Conservation (phyloP, 35 echinoderm and acorn worm species). For the Acanthaster planci region DNA sequence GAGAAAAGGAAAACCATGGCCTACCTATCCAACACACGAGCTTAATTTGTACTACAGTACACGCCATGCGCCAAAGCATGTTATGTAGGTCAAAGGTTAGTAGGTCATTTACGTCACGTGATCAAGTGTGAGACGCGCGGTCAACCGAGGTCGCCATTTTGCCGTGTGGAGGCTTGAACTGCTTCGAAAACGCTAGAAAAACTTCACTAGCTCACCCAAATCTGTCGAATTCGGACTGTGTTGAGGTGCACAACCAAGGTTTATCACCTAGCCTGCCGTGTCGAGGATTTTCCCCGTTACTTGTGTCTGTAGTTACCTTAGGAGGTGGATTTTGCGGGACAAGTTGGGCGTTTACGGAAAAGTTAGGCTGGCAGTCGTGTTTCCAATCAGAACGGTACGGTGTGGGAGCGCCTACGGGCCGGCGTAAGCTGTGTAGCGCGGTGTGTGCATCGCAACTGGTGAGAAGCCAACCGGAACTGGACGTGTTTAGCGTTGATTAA, state of each 20-base stretch:
- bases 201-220: background rate
- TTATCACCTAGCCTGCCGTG: background rate
- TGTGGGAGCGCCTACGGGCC: background rate
- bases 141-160: conserved; percentile 70
- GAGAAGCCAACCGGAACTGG: background rate
- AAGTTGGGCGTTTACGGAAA: background rate
- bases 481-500: background rate
- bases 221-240: background rate
- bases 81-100: background rate
- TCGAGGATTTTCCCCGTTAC: background rate
- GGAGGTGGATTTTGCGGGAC: background rate
- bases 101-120: conserved; percentile 46
- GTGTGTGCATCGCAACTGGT: background rate
- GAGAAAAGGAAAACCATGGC: too few species aligned
- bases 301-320: background rate
- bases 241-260: background rate
- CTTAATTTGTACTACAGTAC: too few species aligned
- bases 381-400: background rate
- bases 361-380: too few species aligned
- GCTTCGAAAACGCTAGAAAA: background rate
- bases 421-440: background rate
- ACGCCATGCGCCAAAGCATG: background rate
- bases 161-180: background rate
- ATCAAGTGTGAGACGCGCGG: conserved; percentile 23
- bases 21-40: too few species aligned